Conservation (phyloP, 2,888 invertebrate species). For the Trachelus troglodyta region DNA sequence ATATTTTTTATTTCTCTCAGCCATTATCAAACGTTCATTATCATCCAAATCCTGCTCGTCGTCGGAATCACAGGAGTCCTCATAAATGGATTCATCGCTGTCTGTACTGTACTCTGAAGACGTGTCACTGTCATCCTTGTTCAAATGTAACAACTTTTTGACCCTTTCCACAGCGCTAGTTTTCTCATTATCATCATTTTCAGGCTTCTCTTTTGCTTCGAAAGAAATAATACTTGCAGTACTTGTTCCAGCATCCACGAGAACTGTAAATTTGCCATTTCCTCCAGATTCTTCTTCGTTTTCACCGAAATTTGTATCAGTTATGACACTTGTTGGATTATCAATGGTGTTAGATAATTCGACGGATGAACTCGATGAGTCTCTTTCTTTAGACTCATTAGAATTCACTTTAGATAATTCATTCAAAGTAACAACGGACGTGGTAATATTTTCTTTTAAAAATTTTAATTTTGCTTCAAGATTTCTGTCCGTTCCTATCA, state of each 20-base stretch:
- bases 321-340: background rate
- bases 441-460: background rate
- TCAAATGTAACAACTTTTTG: constrained; percentile 29
- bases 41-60: constrained; percentile 36
- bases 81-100: constrained; percentile 49
- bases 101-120: constrained; percentile 47
- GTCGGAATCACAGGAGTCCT: constrained; percentile 40
- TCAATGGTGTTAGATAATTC: background rate
- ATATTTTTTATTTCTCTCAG: constrained; percentile 39
- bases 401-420: background rate
- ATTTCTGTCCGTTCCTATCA: constrained; percentile 23
- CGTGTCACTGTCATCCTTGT: constrained; percentile 23
- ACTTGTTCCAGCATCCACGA: background rate
- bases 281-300: background rate
- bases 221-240: background rate
- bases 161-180: constrained; percentile 8
- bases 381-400: too few species aligned
- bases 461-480: constrained; percentile 23
- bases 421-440: background rate
- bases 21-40: constrained; percentile 36
- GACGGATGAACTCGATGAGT: background rate
- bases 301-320: background rate
- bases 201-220: background rate
- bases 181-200: constrained; percentile 4
- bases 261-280: background rate